Percentiles rank a stretch among this genome's conserved stretches.
These are phyloP conservation scores for Caenorhabditis sp. DNA, from an alignment of 2,888 invertebrate genomes.

Conservation along the genomic window DNA sequence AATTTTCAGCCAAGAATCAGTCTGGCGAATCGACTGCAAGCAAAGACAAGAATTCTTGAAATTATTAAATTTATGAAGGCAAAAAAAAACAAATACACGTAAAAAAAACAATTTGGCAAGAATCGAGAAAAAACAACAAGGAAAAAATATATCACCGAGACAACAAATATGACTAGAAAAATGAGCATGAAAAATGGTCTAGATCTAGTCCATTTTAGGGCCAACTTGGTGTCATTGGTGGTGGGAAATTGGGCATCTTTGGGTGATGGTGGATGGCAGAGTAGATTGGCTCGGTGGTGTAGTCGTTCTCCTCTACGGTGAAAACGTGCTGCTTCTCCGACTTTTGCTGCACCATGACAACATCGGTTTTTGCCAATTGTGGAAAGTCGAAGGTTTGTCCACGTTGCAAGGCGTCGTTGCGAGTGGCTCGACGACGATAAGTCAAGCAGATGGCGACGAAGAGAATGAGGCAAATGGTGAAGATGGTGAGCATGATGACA, in stretches of 20 bases:
- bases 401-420: not conserved
- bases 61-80: too few relatives aligned
- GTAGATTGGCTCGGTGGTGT: not conserved
- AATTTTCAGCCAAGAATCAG: too few relatives aligned
- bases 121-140: not conserved
- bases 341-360: not conserved
- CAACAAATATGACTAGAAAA: not conserved
- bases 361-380: not conserved
- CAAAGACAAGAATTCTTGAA: too few relatives aligned
- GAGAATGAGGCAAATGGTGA: not conserved
- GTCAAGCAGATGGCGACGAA: conserved; percentile 13
- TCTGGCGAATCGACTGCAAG: too few relatives aligned
- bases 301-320: not conserved
- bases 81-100: not conserved
- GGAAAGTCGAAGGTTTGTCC: not conserved
- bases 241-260: not conserved
- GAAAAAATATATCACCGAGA: not conserved
- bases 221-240: not conserved
- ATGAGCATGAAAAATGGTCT: not conserved
- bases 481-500: not conserved
- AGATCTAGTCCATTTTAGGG: not conserved
- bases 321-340: not conserved
- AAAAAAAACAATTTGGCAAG: not conserved
- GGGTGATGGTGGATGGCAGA: not conserved
- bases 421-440: not conserved